Base-by-base conservation (phyloP, 2,797 vertebrate genomes). In the Phaenicophaeus curvirostris region DNA sequence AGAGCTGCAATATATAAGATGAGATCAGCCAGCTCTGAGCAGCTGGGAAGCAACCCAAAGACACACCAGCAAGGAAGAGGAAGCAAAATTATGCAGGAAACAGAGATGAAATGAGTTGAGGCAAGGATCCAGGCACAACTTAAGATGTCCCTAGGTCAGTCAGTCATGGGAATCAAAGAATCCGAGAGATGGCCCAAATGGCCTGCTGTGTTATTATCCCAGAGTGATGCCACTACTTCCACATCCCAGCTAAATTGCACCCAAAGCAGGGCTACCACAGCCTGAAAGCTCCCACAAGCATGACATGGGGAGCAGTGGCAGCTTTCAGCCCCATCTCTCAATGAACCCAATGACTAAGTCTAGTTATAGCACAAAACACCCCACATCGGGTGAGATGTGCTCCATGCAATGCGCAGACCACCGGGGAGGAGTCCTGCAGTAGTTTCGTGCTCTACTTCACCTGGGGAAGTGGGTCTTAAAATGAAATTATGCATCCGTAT, bases 401-500 rank as follows among this genome's bases (percentile, higher is more conserved):
- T 86, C 63, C 30, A 50, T 2, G 8, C 33, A 57, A 72, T 0
- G 2, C 5, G 42, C 89, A 53, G 62, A 62, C 79, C 90, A 85
- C 82, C 15, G 0, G 27, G n/a, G 18, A 68, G 63, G 42, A 55
- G 51, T 16, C 55, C 87, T 67, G 73, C 91, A 71, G 87, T 8
- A 85, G 41, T 89, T 91, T 85, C 91, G 94, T 3, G 79, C 77
- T 86, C 66, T 63, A 39, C 88, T 97, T 94, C 93, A 97, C 96
- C 96, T 96, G 90, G 69, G 85, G 90, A 94, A 92, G 39, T 51
- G 65, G 93, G 69, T 75, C 94, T 94, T 91, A 33, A 81, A 91
- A 96, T 35, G 62, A 76, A 95, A 94, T 95, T 89, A 97, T 96
- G 90, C 95, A 50, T 86, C 51, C 16, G 2, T 95, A 90, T 95